Evolutionary conservation across 1,140 invertebrate species (phyloP).

Genomic region (Drosophila bocqueti): DNA sequence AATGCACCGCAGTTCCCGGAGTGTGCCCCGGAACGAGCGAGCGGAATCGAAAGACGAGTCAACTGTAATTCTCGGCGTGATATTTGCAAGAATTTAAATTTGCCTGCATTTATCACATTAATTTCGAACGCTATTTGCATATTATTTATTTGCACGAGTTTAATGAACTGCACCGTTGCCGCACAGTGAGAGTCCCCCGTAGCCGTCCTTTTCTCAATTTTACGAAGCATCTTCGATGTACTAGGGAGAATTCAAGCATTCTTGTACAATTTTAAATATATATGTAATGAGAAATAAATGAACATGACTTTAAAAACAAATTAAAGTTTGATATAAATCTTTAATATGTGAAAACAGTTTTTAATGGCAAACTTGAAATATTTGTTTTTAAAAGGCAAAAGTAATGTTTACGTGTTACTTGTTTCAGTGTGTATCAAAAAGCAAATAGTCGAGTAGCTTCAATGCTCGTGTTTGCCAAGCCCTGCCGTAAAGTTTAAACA

Average conservation of each 20-base stretch:
- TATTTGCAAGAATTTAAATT: conserved; percentile 45
- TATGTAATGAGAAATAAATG: not conserved
- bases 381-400: not conserved
- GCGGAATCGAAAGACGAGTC: not conserved
- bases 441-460: conserved; percentile 23
- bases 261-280: not conserved
- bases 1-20: conserved; percentile 54
- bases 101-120: conserved; percentile 43
- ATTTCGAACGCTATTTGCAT: conserved; percentile 62
- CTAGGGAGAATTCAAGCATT: not conserved
- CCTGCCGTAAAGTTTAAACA: not conserved
- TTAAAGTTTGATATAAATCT: not conserved
- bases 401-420: not conserved
- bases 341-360: no score
- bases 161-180: conserved; percentile 70
- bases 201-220: not conserved
- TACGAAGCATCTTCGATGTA: not conserved
- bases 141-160: conserved; percentile 73
- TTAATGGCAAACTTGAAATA: not conserved
- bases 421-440: not conserved
- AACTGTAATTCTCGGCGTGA: conserved; percentile 54
- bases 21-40: not conserved
- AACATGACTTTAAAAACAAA: not conserved
- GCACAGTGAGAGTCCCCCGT: not conserved
- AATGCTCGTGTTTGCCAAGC: conserved; percentile 24